phyloP scores from a whole-genome alignment of 2,113 vertebrate genomes.

The Neogobius melanostomus region DNA sequence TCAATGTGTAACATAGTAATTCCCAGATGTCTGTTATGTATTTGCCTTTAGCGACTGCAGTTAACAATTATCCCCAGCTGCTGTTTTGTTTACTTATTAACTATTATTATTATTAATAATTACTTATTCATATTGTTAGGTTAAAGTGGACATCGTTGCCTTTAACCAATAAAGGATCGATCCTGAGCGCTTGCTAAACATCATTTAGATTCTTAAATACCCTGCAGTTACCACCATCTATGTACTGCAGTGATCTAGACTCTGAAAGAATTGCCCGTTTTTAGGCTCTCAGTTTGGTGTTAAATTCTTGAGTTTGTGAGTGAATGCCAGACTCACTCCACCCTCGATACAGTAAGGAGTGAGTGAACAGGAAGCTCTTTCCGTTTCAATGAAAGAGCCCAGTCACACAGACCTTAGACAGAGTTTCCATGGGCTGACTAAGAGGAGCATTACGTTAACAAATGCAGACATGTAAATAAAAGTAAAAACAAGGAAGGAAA shows the following conservation, averaged over 20 bases:
- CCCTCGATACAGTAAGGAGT: slow-evolving; percentile 49
- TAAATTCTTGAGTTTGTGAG: slow-evolving; percentile 8
- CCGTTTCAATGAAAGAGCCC: slow-evolving; percentile 71
- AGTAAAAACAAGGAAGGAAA: slow-evolving; percentile 1
- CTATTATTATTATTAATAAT: too few relatives aligned
- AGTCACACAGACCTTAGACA: slow-evolving; percentile 28
- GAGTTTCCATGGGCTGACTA: slow-evolving; percentile 5
- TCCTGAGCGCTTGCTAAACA: too few relatives aligned
- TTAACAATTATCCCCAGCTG: too few relatives aligned
- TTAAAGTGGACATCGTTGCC: too few relatives aligned
- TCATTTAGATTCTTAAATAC: too few relatives aligned
- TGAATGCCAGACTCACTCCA: slow-evolving; percentile 46
- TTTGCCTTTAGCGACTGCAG: too few relatives aligned
- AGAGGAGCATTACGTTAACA: not conserved
- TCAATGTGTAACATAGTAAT: too few relatives aligned
- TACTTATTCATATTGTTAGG: too few relatives aligned
- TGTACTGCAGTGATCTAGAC: not conserved
- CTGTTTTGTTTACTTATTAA: too few relatives aligned
- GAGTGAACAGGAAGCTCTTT: slow-evolving; percentile 75
- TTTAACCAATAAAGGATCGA: too few relatives aligned
- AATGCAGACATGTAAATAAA: slow-evolving; percentile 1
- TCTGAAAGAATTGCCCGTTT: not conserved
- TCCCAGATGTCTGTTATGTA: too few relatives aligned
- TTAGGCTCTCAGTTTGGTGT: slow-evolving; percentile 21
- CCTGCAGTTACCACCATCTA: too few relatives aligned